Base-by-base conservation (phyloP, 2,888 invertebrate species). In the Bombylius major region DNA sequence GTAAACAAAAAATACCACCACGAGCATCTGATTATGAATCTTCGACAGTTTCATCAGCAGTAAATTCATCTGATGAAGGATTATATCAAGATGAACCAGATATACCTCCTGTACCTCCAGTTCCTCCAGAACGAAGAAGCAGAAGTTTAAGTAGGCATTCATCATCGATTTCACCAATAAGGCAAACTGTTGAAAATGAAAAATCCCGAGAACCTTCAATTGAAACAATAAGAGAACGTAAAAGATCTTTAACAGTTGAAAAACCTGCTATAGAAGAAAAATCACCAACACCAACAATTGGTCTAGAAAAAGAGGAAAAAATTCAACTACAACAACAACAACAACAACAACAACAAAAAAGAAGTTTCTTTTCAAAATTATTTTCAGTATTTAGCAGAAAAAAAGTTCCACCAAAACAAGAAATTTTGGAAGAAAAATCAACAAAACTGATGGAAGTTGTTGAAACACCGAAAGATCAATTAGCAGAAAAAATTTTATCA, bases 21-120 rank as follows among this genome's bases (percentile, higher is more conserved):
- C 55, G 47, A 54, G 47, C 51, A n/a, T 45, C 49, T n/a, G 62
- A 65, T 23, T 66, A 74, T 12, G 74, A 73, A 48, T 73, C 73
- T 0, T 73, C 74, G 7, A 72, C 73, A 0, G 69, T 70, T 39
- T 72, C 73, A 6, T 72, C 72, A 9, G 70, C 72, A 4, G 72
- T 4, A 42, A 11, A 42, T 7, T 42, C 39, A 11, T 42, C 39
- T 11, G 39, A 42, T 11, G 39, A 42, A 42, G 12, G 4, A 11
- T 42, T 42, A 11, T 7, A 11, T 42, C 1, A 11, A 11, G 39
- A 42, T 11, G 34, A 7, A 8, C 8, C 5, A 7, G 5, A 5
- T 36, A 11, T 4, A 11, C 4, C 12, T 11, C 8, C 12, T 23
- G 34, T 36, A 8, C 8, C 5, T 36, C 8, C 34, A 3, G 11